Base-by-base conservation (phyloP, 2,797 vertebrate genomes). In the Acanthis flammea region DNA sequence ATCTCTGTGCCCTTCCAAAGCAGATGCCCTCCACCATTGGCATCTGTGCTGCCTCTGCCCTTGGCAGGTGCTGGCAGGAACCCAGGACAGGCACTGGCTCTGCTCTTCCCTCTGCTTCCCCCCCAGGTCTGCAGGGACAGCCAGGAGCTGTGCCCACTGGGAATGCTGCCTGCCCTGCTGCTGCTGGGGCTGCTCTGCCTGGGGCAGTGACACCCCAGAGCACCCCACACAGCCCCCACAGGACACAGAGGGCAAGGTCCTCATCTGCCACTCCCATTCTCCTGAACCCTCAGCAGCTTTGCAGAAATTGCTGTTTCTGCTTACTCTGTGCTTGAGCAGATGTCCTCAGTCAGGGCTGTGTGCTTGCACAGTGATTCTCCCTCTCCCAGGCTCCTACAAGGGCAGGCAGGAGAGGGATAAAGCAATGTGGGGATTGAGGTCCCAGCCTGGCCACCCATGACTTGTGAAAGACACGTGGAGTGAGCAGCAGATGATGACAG, bases 41-140 rank as follows among this genome's bases (percentile, higher is more conserved):
- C 90, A 89, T 87, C 71, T 82, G 84, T 50, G 70, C 58, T 51
- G 42, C 79, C 80, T 78, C 70, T 95, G 84, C 70, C 77, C 61
- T 77, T 61, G 54, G 91, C 79, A 77, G 70, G 72, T 27, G 42
- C 90, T 85, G 53, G 58, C 72, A 88, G 48, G 10, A 14, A 70
- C 6, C 3, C 0, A 0, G 24, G 53, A 30, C 80, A 90, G 77
- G 21, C 0, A 1, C 61, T 17, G 55, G 28, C 47, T 76, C 44
- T 2, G 7, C 47, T 90, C 44, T 5, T 50, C 44, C 33, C 53
- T 79, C 45, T 5, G 5, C 8, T 74, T 41, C 23, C 33, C 48
- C 8, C 0, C 10, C 8, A 6, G 88, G 27, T 65, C 63, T 89
- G 48, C 57, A 51, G 51, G 31, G 44, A 58, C 23, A 80, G 45